Conservation (phyloP, 37 sponge, comb jelly and placozoan genomes). For the Aplysina aerophoba region DNA sequence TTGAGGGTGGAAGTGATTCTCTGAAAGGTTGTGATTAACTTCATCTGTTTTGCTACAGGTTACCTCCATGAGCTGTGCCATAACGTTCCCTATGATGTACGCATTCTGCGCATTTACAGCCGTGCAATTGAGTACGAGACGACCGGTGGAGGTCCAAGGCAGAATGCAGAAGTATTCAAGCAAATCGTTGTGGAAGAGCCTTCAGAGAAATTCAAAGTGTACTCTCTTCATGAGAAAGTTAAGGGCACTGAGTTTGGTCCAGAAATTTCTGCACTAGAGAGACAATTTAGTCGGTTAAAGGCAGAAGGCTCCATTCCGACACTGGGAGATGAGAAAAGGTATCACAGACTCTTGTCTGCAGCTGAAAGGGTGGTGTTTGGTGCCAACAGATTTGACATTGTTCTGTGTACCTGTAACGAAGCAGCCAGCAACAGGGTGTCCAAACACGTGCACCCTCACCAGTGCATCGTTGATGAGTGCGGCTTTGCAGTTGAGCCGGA, state of each 20-base stretch:
- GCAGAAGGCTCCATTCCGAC: slow-evolving; percentile 1
- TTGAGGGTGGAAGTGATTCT: too few species aligned
- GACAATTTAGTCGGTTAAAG: slow-evolving; percentile 19
- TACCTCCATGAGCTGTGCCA: neutral
- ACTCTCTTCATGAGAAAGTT: slow-evolving; percentile 51
- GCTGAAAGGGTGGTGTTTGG: slow-evolving; percentile 1
- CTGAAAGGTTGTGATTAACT: neutral
- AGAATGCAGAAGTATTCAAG: slow-evolving; percentile 10
- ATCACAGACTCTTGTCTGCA: neutral
- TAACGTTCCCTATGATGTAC: neutral
- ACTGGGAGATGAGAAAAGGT: neutral
- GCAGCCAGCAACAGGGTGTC: slow-evolving; percentile 45
- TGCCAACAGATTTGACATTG: slow-evolving; percentile 20
- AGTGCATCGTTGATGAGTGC: slow-evolving; percentile 59
- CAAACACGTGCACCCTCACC: neutral
- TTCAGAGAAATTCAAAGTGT: slow-evolving; percentile 23
- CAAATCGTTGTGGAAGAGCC: slow-evolving; percentile 15
- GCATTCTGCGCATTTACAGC: slow-evolving; percentile 62
- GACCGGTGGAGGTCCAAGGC: slow-evolving; percentile 41
- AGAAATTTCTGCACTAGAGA: slow-evolving; percentile 38
- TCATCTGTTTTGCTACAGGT: slow-evolving; percentile 8
- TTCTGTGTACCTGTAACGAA: slow-evolving; percentile 78
- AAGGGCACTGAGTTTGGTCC: neutral
- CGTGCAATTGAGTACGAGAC: slow-evolving; percentile 38
- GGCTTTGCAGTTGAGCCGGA: slow-evolving; percentile 62